These are phyloP conservation scores for Crocallis elinguaria DNA, from an alignment of 2,888 invertebrate species.

Conservation along the genomic window DNA sequence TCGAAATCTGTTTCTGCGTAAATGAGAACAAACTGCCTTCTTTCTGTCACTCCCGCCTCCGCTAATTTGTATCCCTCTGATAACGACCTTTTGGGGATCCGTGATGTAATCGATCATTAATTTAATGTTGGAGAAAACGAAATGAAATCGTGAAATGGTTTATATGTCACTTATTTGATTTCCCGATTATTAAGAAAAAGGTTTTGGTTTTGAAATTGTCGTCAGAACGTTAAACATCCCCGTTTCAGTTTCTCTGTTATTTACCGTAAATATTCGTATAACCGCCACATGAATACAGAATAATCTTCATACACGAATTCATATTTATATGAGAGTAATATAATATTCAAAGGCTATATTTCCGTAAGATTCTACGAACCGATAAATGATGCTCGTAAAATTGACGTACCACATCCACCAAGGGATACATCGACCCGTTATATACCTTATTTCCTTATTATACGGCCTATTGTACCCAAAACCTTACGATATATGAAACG, in stretches of 20 bases:
- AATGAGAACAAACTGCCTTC: slow-evolving; percentile 64
- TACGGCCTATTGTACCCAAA: neutral
- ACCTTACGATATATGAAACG: neutral
- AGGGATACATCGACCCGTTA: slow-evolving; percentile 12
- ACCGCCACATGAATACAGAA: slow-evolving; percentile 7
- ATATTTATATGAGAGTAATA: slow-evolving; percentile 48
- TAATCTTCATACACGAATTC: slow-evolving; percentile 7
- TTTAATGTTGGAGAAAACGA: slow-evolving; percentile 1
- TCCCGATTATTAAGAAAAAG: neutral
- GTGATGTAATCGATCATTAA: slow-evolving; percentile 13
- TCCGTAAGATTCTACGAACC: slow-evolving; percentile 48
- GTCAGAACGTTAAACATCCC: neutral
- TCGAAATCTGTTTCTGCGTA: slow-evolving; percentile 61
- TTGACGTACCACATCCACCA: slow-evolving; percentile 40
- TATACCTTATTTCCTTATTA: slow-evolving; percentile 22
- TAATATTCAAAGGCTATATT: slow-evolving; percentile 53
- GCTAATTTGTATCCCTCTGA: slow-evolving; percentile 32
- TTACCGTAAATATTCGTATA: slow-evolving; percentile 12
- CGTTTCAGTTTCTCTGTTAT: neutral
- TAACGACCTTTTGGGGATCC: slow-evolving; percentile 31
- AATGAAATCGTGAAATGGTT: neutral
- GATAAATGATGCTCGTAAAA: slow-evolving; percentile 60
- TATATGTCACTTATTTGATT: neutral
- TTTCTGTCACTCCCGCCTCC: slow-evolving; percentile 36
- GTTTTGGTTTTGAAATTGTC: neutral